Evolutionary conservation across 2,797 vertebrate species (phyloP).

Genomic region (Neopelma chrysocephalum): DNA sequence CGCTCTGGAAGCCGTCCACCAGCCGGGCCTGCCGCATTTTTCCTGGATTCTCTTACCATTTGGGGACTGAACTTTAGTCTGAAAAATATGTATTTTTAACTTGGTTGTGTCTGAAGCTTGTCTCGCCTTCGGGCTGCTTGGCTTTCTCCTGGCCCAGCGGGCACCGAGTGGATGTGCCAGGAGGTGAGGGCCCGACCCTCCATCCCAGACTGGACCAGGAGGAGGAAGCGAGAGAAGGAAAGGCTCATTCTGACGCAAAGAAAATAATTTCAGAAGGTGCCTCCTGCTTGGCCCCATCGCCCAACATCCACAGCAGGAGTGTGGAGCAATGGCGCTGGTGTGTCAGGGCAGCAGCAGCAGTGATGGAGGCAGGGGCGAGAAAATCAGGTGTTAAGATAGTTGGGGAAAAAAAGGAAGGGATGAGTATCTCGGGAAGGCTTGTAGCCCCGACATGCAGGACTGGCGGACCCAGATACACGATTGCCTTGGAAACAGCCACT

Average conservation of each 20-base stretch:
- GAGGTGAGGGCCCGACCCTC: not conserved
- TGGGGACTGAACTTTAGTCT: constrained; percentile 58
- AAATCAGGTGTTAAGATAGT: not conserved
- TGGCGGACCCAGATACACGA: not conserved
- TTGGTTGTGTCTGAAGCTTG: not conserved
- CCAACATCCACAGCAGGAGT: rapidly evolving
- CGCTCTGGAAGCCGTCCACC: constrained; percentile 18
- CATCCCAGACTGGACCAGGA: rapidly evolving
- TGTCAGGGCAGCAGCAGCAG: not conserved
- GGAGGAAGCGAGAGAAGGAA: not conserved
- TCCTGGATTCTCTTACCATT: constrained; percentile 55
- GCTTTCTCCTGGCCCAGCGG: not conserved
- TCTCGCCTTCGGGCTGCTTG: not conserved
- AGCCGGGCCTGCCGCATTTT: constrained; percentile 50
- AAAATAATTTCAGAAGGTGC: not conserved
- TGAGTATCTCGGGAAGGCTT: not conserved
- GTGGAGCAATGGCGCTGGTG: not conserved
- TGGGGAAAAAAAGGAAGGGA: not conserved
- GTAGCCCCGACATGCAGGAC: rapidly evolving
- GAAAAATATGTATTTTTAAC: constrained; percentile 40
- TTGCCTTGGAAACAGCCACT: not conserved
- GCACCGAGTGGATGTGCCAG: rapidly evolving
- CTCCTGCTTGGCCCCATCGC: not conserved
- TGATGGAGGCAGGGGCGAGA: rapidly evolving
- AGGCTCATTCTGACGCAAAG: not conserved